Base-by-base conservation (phyloP, 2,797 vertebrate species). In the Lithobates sylvaticus region DNA sequence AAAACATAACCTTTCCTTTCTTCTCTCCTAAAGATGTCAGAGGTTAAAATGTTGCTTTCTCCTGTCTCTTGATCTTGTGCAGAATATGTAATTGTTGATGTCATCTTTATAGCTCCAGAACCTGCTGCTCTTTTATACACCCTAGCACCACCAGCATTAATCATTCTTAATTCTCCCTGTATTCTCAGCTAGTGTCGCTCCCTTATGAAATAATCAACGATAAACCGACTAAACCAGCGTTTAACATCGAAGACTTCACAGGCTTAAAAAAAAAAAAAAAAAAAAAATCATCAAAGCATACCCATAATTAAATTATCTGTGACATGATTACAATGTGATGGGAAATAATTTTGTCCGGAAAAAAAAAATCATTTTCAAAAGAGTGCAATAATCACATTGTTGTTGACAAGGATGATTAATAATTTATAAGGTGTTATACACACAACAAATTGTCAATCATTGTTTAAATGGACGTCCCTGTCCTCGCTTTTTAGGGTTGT, bases 91-190 rank as follows among this genome's bases (percentile, higher is more conserved):
- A 95, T 91, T 92, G 92, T 91, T 92, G 89, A 92, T 94, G 95
- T 95, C 96, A 96, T 95, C 92, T 96, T 95, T 96, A 96, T 88
- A 94, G 94, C 92, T 92, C 92, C 94, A 93, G 92, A 93, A 93
- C 92, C 94, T 77, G 44, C 89, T 88, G 93, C 91, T 89, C 79
- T 92, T 92, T 92, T 88, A 85, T 92, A 93, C 54, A 67, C 29
- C 27, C 50, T 15, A 36, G 85, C 69, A 91, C 84, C 74, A 74
- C 88, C 81, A 86, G 89, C 97, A 97, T 96, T 95, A 95, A 97
- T 96, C 94, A 89, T 95, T 95, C 95, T 96, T 89, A 93, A 95
- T 95, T 91, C 94, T 96, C 97, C 93, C 93, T 44, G 26, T 68
- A 96, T 96, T 72, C 96, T 94, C 94, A 93, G 88, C 85, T 91